Conservation (phyloP, 2,888 invertebrate species). For the Gastrophysa polygoni region DNA sequence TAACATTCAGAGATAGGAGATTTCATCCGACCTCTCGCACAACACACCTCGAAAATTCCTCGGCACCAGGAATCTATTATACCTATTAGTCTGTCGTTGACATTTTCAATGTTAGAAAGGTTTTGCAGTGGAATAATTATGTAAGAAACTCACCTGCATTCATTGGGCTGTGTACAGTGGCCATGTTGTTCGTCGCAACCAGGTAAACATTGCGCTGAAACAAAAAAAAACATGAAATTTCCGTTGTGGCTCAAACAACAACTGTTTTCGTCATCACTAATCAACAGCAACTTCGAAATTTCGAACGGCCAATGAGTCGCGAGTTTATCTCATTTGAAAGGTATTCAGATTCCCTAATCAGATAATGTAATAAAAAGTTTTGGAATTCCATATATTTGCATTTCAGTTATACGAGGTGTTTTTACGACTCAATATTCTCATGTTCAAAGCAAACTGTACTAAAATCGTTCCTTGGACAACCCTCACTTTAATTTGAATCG, state of each 20-base stretch:
- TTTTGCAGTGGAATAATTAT: conserved; percentile 14
- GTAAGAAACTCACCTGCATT: conserved; percentile 88
- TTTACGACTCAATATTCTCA: too few species aligned
- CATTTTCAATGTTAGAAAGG: conserved; percentile 16
- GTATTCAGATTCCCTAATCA: not conserved
- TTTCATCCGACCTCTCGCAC: conserved; percentile 15
- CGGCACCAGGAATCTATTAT: conserved; percentile 13
- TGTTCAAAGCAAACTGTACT: too few species aligned
- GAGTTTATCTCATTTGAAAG: not conserved
- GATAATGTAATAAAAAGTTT: not conserved
- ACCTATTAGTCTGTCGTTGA: conserved; percentile 14
- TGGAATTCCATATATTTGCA: not conserved
- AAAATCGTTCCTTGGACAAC: too few species aligned
- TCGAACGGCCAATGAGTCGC: not conserved
- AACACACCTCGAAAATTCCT: conserved; percentile 17
- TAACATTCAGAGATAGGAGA: conserved; percentile 8
- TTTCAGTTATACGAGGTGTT: not conserved
- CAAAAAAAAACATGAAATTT: conserved; percentile 52
- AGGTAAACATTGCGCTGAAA: conserved; percentile 89
- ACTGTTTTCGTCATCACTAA: not conserved
- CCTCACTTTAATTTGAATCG: too few species aligned
- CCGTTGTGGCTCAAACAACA: not conserved
- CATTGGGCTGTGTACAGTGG: conserved; percentile 89
- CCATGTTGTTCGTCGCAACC: conserved; percentile 93
- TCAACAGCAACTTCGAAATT: not conserved